These are phyloP conservation scores for Zygothrica quintamaculata DNA, from an alignment of 2,888 invertebrate genomes.

Conservation along the genomic window DNA sequence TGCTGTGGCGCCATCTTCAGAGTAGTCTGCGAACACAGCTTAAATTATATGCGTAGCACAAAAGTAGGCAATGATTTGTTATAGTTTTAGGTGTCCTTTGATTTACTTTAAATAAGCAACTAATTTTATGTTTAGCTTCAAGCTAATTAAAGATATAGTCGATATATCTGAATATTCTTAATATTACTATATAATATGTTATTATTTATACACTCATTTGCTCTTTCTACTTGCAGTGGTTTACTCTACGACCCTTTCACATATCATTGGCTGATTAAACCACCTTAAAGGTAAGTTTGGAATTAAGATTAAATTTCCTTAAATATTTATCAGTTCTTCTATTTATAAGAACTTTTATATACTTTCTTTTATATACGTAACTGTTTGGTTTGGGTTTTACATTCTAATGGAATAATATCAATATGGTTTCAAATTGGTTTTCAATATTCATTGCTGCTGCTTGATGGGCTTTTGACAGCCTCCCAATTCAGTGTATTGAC, in stretches of 20 bases:
- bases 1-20: slow-evolving; percentile 40
- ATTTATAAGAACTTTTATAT: not conserved
- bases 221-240: not conserved
- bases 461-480: slow-evolving; percentile 15
- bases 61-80: slow-evolving; percentile 20
- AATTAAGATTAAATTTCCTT: too few species aligned
- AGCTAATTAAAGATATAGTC: too few species aligned
- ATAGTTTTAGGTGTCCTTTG: too few species aligned
- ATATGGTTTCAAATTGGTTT: not conserved
- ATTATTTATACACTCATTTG: not conserved
- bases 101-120: too few species aligned
- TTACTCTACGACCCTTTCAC: too few species aligned
- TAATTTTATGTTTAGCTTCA: too few species aligned
- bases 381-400: too few species aligned
- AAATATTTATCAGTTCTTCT: too few species aligned
- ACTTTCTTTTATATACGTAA: too few species aligned
- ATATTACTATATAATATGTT: not conserved
- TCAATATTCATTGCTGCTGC: slow-evolving; percentile 11
- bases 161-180: not conserved
- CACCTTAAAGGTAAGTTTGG: too few species aligned
- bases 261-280: too few species aligned
- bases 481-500: too few species aligned
- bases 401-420: not conserved
- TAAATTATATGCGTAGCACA: slow-evolving; percentile 35
- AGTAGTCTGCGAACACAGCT: not conserved